Percentiles rank a stretch among this genome's conserved stretches.
These are phyloP conservation scores for Gryon sp. DNA, from an alignment of 1,140 invertebrate genomes.

Conservation along the genomic window DNA sequence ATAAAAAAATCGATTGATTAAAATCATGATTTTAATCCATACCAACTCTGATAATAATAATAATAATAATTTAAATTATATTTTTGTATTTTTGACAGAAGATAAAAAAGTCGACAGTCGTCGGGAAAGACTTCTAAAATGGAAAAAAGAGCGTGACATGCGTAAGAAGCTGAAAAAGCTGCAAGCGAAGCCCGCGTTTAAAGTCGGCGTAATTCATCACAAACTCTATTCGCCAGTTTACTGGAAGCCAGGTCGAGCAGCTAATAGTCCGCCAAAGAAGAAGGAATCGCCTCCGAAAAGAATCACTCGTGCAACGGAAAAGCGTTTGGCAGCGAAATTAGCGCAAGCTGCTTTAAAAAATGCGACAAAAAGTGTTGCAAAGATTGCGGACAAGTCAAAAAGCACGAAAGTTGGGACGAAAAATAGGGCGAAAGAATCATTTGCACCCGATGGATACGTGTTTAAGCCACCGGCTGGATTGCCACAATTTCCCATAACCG, in stretches of 20 bases:
- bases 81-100: not conserved
- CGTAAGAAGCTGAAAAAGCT: slow-evolving; percentile 58
- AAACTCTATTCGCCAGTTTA: slow-evolving; percentile 68
- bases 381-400: slow-evolving; percentile 8
- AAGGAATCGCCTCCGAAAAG: slow-evolving; percentile 48
- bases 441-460: slow-evolving; percentile 51
- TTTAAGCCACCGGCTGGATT: slow-evolving; percentile 45
- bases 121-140: slow-evolving; percentile 66
- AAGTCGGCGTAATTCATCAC: slow-evolving; percentile 75
- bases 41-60: too few species aligned
- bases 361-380: too few species aligned
- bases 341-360: slow-evolving; percentile 21
- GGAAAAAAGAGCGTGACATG: slow-evolving; percentile 70
- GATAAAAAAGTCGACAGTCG: slow-evolving; percentile 16
- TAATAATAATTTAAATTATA: too few species aligned
- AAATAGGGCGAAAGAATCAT: slow-evolving; percentile 39
- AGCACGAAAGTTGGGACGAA: too few species aligned
- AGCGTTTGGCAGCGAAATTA: slow-evolving; percentile 69
- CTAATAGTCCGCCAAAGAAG: slow-evolving; percentile 8
- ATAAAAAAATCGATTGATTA: too few species aligned
- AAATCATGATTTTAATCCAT: too few species aligned
- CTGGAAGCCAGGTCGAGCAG: not conserved
- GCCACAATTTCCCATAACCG: slow-evolving; percentile 2
- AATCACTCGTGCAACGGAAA: slow-evolving; percentile 71
- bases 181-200: slow-evolving; percentile 72